Evolutionary conservation across 2,113 vertebrate species (phyloP).

Genomic region (Panthera leo): DNA sequence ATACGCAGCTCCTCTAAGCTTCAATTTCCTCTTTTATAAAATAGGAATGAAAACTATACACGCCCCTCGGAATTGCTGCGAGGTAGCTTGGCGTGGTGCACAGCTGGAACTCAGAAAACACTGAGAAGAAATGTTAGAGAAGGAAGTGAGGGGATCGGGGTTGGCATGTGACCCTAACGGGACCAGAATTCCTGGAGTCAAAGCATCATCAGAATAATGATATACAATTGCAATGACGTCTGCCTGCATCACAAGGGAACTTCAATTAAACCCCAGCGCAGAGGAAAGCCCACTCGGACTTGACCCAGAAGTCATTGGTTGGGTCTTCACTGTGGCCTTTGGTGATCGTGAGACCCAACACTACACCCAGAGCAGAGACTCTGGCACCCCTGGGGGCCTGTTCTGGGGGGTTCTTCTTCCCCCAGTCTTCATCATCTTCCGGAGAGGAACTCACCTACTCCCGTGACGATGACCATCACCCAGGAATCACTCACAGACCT

Average conservation of each 20-base stretch:
- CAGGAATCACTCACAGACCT: not conserved
- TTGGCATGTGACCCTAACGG: not conserved
- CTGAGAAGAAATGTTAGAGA: not conserved
- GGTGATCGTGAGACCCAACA: not conserved
- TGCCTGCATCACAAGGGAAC: not conserved
- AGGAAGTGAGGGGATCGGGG: not conserved
- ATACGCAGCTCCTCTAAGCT: not conserved
- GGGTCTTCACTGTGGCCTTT: not conserved
- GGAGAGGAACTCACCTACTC: not conserved
- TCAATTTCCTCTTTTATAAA: constrained; percentile 3
- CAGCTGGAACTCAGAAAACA: not conserved
- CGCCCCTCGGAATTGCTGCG: not conserved
- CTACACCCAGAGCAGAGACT: not conserved
- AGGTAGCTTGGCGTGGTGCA: not conserved
- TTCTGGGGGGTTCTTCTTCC: not conserved
- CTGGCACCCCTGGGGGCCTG: fast-evolving
- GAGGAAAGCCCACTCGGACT: not conserved
- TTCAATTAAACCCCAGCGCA: not conserved
- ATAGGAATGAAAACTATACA: not conserved
- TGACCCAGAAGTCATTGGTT: not conserved
- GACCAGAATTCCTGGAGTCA: not conserved
- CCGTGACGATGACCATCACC: not conserved
- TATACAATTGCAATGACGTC: not conserved
- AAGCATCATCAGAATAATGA: not conserved
- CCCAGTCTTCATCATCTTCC: not conserved